Base-by-base conservation (phyloP, 1,140 invertebrate genomes). In the Solenopsis invicta region DNA sequence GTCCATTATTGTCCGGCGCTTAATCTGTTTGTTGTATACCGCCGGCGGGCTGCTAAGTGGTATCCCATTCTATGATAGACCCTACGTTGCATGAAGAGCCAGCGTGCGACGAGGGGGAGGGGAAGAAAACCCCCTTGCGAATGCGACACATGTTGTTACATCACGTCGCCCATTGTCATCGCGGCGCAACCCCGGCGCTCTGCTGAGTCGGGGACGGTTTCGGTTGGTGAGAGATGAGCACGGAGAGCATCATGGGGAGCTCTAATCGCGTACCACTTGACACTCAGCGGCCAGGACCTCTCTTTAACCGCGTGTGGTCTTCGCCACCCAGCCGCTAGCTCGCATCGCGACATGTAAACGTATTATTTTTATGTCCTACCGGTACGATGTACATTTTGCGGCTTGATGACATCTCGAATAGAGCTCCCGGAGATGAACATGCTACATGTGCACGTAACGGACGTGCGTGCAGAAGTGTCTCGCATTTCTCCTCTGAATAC, bases 11-110 rank as follows among this genome's bases (percentile, higher is more conserved):
- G 93, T 94, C 85, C 88, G 87, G 78, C 72, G 89, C 91, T 93
- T 95, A 95, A 95, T 95, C 94, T 94, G 94, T 95, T 95, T 95
- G 94, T 94, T 94, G 94, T 94, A 94, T 89, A 94, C 93, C 91
- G 90, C 89, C 87, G 90, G 88, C 91, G 91, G 93, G 91, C 94
- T 95, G 94, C 94, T 95, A 95, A 95, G 94, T 95, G 94, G 94
- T 94, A 93, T 92, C 90, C 92, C 92, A 90, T 93, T 93, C 92
- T 91, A 91, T 76, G 72, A 85, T 56, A 41, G 4, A 41, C 88
- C 81, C 89, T 87, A 87, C 85, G 87, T 59, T 54, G 90, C 66
- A 85, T 56, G 50, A 67, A 67, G 75, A 52, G 54, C n/a, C 45
- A 56, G 85, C 62, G 48, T 41, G 21, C 74, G 81, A 61, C 80